phyloP scores from a whole-genome alignment of 1,140 invertebrate species.

The Brachionus koreanus region DNA sequence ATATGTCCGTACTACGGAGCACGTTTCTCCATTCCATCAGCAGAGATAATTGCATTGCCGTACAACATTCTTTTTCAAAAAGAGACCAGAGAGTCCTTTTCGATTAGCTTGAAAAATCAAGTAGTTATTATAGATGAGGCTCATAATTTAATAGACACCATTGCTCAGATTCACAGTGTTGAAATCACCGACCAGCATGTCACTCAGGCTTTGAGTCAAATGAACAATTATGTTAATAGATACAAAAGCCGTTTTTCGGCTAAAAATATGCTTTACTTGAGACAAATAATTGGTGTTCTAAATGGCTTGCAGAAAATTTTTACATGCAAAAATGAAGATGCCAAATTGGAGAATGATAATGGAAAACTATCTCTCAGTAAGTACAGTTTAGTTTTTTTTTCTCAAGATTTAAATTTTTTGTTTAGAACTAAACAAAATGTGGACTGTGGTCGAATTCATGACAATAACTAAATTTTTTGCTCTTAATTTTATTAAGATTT shows the following conservation, averaged over 20 bases:
- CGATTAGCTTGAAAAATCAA: constrained; percentile 76
- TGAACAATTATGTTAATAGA: constrained; percentile 72
- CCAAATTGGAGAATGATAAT: constrained; percentile 16
- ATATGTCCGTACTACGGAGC: constrained; percentile 52
- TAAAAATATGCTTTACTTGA: constrained; percentile 75
- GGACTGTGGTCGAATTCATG: constrained; percentile 35
- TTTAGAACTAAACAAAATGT: not conserved
- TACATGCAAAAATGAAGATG: constrained; percentile 43
- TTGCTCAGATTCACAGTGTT: constrained; percentile 60
- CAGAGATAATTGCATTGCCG: constrained; percentile 57
- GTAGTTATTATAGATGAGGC: constrained; percentile 93
- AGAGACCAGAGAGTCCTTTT: constrained; percentile 73
- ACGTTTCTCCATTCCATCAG: constrained; percentile 46
- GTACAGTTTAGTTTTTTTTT: not conserved
- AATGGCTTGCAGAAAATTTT: constrained; percentile 68
- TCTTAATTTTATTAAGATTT: constrained; percentile 37
- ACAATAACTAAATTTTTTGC: constrained; percentile 50
- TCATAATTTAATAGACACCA: constrained; percentile 87
- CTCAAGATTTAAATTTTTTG: not conserved
- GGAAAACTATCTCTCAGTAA: constrained; percentile 46
- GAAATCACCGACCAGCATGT: constrained; percentile 52
- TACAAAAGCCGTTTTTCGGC: constrained; percentile 74
- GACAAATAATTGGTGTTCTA: constrained; percentile 78
- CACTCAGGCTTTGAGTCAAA: constrained; percentile 66
- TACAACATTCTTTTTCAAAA: constrained; percentile 74